A percentile compares a stretch with the other conserved stretches of the same genome.
Evolutionary conservation across 2,888 invertebrate genomes (phyloP).

Genomic region (Cheiracanthium punctorium): DNA sequence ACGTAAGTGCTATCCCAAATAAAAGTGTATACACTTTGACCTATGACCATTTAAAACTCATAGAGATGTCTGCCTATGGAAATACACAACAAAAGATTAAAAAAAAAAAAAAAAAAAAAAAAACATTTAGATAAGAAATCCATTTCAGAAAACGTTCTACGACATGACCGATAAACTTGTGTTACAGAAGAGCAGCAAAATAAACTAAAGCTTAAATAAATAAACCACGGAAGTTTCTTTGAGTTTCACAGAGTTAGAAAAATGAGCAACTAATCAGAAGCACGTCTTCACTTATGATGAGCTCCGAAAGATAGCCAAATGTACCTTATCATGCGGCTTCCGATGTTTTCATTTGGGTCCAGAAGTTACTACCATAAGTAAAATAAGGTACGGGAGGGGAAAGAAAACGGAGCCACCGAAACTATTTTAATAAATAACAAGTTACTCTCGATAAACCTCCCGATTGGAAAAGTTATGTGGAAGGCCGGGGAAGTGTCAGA

Average conservation of each 20-base stretch:
- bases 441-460: conserved; percentile 53
- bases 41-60: conserved; percentile 17
- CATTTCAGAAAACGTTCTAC: conserved; percentile 28
- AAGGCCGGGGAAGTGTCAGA: too few relatives aligned
- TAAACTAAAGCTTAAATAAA: too few relatives aligned
- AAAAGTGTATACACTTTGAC: conserved; percentile 1
- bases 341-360: conserved; percentile 53
- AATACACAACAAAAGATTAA: too few relatives aligned
- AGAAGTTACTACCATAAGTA: conserved; percentile 3
- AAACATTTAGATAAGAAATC: conserved; percentile 43
- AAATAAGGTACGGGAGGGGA: conserved; percentile 5
- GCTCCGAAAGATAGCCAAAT: conserved; percentile 19
- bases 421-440: conserved; percentile 49
- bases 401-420: conserved; percentile 27
- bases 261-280: conserved; percentile 42
- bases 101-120: conserved; percentile 15
- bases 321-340: conserved; percentile 41
- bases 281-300: conserved; percentile 55
- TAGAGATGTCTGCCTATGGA: not conserved
- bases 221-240: too few relatives aligned
- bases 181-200: too few relatives aligned
- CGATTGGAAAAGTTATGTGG: too few relatives aligned
- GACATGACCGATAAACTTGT: not conserved
- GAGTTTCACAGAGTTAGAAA: not conserved
- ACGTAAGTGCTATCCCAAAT: conserved; percentile 34